These are phyloP conservation scores for Apamea anceps DNA, from an alignment of 2,888 invertebrate genomes.

Conservation along the genomic window DNA sequence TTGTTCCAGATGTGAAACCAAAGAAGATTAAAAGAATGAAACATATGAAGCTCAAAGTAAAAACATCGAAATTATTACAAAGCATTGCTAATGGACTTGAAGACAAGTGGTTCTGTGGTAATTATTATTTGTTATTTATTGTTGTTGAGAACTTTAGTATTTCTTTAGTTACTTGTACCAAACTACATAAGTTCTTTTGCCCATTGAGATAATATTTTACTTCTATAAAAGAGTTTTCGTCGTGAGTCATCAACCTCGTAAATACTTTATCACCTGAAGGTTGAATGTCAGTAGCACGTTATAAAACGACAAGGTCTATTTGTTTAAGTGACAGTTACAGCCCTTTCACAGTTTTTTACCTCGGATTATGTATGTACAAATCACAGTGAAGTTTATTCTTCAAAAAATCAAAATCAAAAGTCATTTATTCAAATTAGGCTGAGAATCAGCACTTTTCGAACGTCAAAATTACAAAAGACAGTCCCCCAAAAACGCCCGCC, in stretches of 20 bases:
- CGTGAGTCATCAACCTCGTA: background rate
- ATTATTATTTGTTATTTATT: slow-evolving; percentile 10
- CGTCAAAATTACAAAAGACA: too few species aligned
- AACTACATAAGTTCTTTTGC: background rate
- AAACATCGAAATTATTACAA: slow-evolving; percentile 21
- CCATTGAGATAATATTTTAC: background rate
- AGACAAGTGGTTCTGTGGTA: slow-evolving; percentile 59
- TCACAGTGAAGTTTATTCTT: too few species aligned
- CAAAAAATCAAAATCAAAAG: too few species aligned
- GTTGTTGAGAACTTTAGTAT: background rate
- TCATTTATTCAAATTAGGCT: too few species aligned
- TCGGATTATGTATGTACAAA: too few species aligned
- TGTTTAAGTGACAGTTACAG: too few species aligned
- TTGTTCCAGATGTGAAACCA: slow-evolving; percentile 52
- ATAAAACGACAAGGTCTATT: too few species aligned
- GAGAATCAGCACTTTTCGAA: too few species aligned
- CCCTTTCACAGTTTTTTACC: too few species aligned
- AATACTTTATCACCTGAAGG: too few species aligned
- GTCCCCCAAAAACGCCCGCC: too few species aligned
- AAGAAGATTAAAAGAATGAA: slow-evolving; percentile 38
- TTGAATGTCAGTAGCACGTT: too few species aligned
- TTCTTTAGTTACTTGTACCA: background rate
- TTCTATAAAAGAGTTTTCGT: background rate
- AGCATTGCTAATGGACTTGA: slow-evolving; percentile 21
- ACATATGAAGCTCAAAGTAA: slow-evolving; percentile 15